Percentiles rank a stretch among this genome's conserved stretches.
phyloP scores from a whole-genome alignment of 2,888 invertebrate species.

The Erpobdella octoculata region DNA sequence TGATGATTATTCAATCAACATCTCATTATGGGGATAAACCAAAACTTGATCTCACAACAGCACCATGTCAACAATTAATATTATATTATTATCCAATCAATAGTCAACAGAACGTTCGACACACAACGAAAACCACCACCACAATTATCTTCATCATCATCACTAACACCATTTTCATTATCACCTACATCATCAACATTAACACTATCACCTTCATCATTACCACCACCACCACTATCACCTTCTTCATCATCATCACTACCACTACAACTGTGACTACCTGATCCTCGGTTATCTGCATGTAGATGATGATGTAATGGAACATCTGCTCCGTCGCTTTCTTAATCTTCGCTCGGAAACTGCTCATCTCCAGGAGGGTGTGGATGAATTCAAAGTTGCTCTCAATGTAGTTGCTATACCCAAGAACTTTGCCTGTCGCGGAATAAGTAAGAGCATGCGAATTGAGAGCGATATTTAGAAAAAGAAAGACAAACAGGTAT shows the following conservation, averaged over 20 bases:
- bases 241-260: neutral
- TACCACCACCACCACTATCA: too few species aligned
- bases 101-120: neutral
- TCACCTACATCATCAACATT: neutral
- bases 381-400: constrained; percentile 65
- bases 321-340: constrained; percentile 61
- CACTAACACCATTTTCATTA: too few species aligned
- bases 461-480: too few species aligned
- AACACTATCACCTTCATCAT: too few species aligned
- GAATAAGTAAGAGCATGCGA: neutral
- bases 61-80: too few species aligned
- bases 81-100: neutral
- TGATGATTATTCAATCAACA: too few species aligned
- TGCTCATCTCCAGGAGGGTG: constrained; percentile 58
- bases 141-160: too few species aligned
- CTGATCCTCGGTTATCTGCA: constrained; percentile 66
- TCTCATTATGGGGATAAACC: too few species aligned
- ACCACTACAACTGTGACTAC: constrained; percentile 40
- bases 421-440: constrained; percentile 58
- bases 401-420: constrained; percentile 62
- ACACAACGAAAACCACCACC: neutral
- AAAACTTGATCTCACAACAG: too few species aligned
- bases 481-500: too few species aligned
- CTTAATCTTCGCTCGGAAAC: constrained; percentile 58
- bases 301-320: constrained; percentile 63